Evolutionary conservation across 2,888 invertebrate genomes (phyloP), one percentile per base, ranked within the genome.

Genomic region (Dynastes maya): DNA sequence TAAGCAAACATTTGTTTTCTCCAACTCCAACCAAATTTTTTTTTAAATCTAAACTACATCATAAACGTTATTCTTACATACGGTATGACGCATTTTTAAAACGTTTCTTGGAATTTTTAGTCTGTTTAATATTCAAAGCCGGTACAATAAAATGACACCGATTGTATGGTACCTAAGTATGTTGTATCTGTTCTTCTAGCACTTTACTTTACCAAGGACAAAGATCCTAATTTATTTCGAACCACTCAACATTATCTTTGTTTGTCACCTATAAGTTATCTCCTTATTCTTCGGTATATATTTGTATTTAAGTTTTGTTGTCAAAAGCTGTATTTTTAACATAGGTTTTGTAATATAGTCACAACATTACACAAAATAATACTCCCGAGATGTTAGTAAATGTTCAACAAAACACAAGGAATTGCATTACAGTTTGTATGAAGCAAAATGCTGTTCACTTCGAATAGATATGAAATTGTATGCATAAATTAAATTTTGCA

Each of bases 101-200:
- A 58, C 40, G 58, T 72, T 72, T 72, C 61, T 72, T 9, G 72
- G 72, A 72, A 72, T 58, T 72, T 70, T 72, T 58, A 37, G 40
- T 6, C 58, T 58, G 72, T 11, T 72, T 72, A 58, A 40, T 58
- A 72, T 72, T 55, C 72, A 58, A 58, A 72, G 58, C 72, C n/a
- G 40, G 37, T 32, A 40, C 58, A 55, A 1, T 4, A 72, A 58
- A 72, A 72, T 72, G 72, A 72, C 72, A 72, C 58, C 40, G 40
- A 72, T 58, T 37, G 72, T 40, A 72, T 58, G 45, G 45, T 58
- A 58, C 40, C 32, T 40, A 40, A 37, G 58, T 72, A 58, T 16
- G 8, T 16, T 27, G 27, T 67, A 51, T 29, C 51, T 68, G 68
- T 51, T 49, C 49, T 45, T 40, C 49, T 49, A 37, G 9, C 13